Evolutionary conservation across 1,140 invertebrate species (phyloP).

Genomic region (Meteorus sp.): DNA sequence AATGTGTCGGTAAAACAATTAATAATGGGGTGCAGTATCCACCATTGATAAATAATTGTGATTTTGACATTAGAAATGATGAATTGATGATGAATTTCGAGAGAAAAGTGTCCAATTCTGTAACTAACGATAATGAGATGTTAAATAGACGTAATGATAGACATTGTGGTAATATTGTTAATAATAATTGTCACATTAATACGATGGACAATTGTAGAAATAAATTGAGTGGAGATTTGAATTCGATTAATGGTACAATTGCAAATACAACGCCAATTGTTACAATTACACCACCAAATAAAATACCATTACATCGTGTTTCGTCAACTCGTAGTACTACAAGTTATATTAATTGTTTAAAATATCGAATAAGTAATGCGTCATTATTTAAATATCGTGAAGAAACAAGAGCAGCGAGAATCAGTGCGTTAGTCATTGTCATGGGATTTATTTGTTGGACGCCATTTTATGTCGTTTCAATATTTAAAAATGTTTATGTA

Average conservation of each 20-base stretch:
- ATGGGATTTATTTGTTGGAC: constrained; percentile 74
- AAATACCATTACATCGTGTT: constrained; percentile 49
- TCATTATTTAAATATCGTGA: constrained; percentile 81
- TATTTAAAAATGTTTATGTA: constrained; percentile 50
- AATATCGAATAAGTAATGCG: constrained; percentile 78
- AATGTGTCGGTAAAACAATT: too few relatives aligned
- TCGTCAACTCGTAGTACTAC: constrained; percentile 50
- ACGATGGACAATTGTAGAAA: too few relatives aligned
- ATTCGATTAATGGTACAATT: neutral
- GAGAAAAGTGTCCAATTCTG: too few relatives aligned
- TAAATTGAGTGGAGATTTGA: neutral
- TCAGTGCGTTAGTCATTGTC: constrained; percentile 72
- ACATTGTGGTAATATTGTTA: too few relatives aligned
- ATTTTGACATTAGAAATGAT: too few relatives aligned
- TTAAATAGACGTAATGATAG: too few relatives aligned
- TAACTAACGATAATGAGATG: too few relatives aligned
- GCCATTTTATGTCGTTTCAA: constrained; percentile 65
- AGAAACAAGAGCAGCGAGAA: constrained; percentile 78
- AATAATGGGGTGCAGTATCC: too few relatives aligned
- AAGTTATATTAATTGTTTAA: constrained; percentile 70
- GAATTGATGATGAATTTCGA: too few relatives aligned
- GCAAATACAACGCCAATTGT: constrained; percentile 42
- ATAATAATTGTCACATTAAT: too few relatives aligned
- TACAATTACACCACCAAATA: constrained; percentile 57
- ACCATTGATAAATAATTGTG: too few relatives aligned